Conservation (phyloP, 2,113 vertebrate genomes). For the Lepisosteus oculatus region DNA sequence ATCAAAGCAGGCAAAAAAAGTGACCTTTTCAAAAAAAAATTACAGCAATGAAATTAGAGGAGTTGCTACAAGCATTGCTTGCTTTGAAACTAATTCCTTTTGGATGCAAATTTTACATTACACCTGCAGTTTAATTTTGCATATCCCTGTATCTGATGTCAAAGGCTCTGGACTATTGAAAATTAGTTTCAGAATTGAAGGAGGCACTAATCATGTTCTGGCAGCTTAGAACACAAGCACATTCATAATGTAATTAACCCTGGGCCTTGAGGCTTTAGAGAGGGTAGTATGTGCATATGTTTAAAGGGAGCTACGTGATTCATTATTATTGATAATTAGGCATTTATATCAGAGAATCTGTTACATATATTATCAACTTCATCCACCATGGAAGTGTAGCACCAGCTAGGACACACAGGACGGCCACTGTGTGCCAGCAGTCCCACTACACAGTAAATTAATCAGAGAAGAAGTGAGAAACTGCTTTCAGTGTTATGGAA, state of each 20-base stretch:
- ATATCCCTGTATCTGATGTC: background rate
- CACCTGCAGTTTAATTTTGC: background rate
- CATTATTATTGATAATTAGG: background rate
- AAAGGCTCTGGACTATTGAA: background rate
- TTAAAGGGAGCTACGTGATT: background rate
- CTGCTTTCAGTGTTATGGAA: too few species aligned
- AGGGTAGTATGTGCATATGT: background rate
- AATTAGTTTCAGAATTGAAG: background rate
- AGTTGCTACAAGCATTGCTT: background rate
- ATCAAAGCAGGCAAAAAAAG: background rate
- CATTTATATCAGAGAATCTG: too few species aligned
- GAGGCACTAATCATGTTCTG: constrained; percentile 1
- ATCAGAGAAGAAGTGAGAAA: too few species aligned
- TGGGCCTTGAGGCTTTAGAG: background rate
- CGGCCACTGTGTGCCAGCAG: too few species aligned
- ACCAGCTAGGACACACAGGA: too few species aligned
- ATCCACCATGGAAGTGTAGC: too few species aligned
- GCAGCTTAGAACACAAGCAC: background rate
- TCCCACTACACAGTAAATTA: too few species aligned
- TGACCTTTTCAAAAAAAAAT: background rate
- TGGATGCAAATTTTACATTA: background rate
- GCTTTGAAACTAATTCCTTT: background rate
- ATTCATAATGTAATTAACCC: background rate
- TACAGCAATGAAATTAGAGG: background rate
- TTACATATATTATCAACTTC: too few species aligned